These are phyloP conservation scores for Acomys russatus DNA, from an alignment of 2,797 vertebrate genomes.

Conservation along the genomic window DNA sequence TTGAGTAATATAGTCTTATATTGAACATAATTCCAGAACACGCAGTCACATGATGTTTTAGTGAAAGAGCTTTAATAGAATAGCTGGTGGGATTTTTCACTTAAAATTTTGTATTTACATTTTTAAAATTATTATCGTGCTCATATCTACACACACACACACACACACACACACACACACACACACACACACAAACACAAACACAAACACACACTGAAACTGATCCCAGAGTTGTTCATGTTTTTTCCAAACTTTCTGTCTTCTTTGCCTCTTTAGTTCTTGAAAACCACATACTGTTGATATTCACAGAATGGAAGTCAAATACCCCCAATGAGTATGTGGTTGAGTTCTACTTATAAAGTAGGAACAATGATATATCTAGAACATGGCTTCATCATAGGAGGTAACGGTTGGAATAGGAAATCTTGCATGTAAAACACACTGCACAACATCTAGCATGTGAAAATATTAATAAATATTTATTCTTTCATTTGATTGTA, in stretches of 20 bases:
- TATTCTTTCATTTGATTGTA: neutral
- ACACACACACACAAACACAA: neutral
- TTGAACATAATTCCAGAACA: neutral
- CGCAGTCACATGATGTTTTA: neutral
- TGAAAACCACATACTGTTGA: neutral
- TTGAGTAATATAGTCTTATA: neutral
- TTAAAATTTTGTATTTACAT: neutral
- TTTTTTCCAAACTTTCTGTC: neutral
- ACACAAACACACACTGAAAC: neutral
- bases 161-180: neutral
- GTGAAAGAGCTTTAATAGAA: neutral
- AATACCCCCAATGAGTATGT: neutral
- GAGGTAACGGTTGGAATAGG: neutral
- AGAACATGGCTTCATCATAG: neutral
- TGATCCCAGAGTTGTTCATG: neutral
- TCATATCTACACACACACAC: neutral
- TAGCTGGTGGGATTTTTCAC: neutral
- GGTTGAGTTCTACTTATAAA: neutral
- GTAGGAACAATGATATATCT: neutral
- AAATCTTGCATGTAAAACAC: neutral
- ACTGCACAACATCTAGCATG: neutral
- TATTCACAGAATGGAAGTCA: neutral
- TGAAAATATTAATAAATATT: neutral
- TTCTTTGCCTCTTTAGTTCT: neutral
- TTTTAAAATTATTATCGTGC: neutral